Base-by-base conservation (phyloP, 2,797 vertebrate species). In the Pterois miles region DNA sequence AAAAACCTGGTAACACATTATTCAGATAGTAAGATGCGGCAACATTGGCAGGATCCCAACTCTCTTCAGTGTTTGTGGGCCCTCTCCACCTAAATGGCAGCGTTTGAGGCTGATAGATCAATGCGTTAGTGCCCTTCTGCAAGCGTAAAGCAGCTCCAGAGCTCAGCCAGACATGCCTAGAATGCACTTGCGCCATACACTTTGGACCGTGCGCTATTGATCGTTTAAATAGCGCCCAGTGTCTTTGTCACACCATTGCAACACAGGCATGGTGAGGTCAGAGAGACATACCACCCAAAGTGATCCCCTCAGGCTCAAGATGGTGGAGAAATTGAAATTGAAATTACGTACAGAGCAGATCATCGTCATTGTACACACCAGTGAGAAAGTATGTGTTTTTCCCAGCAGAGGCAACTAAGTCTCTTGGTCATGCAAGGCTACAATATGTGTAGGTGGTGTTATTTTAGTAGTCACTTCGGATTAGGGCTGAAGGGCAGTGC, bases 381-480 rank as follows among this genome's bases (percentile, higher is more conserved):
- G 67, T 52, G 50, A 56, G 22, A 33, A 22, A 5, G 29, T 70
- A 57, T 70, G 50, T 13, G 22, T 63, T 69, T 82, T 81, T 73
- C 53, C 68, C 36, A 40, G 31, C 46, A 62, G 27, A 60, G 38
- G 52, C 84, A 84, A 73, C 74, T 73, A n/a, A 71, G 34, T 71
- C 67, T 57, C 53, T 64, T 71, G 79, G 81, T 86, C 25, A 56
- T 82, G 54, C 68, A 16, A 46, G 59, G 69, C 71, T 62, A 16
- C 78, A 77, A 76, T 76, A 53, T 82, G 68, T 76, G 82, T 88
- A 72, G 89, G 82, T 85, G 83, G 84, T 86, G 87, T 86, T 88
- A 59, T 81, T 90, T 60, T 76, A 80, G 75, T 36, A n/a, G 83
- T 90, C 92, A 83, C 69, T 87, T 86, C 38, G 27, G 64, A 85